Evolutionary conservation across 2,113 vertebrate genomes (phyloP).

Genomic region (Osmerus mordax): DNA sequence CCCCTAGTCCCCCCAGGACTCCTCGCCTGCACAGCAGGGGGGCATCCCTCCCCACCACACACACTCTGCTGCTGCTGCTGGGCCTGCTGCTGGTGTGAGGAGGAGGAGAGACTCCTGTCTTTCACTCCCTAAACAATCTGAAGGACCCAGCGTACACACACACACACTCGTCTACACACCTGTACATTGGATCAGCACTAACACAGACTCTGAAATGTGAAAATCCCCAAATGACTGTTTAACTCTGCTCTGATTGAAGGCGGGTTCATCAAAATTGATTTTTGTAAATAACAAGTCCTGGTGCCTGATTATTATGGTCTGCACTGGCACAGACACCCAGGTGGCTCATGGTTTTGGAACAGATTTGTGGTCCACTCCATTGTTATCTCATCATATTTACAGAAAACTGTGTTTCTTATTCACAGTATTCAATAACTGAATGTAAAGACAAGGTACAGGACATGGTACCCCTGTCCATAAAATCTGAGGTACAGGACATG

Average conservation of each 20-base stretch:
- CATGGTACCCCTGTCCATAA: too few relatives aligned
- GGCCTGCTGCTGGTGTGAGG: conserved; percentile 55
- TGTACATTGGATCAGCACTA: too few relatives aligned
- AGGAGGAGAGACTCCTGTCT: conserved; percentile 28
- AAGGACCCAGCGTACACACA: conserved; percentile 49
- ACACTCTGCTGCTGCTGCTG: conserved; percentile 42
- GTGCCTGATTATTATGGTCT: not conserved
- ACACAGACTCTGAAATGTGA: too few relatives aligned
- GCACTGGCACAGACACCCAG: not conserved
- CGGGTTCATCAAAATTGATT: too few relatives aligned
- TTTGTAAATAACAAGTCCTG: too few relatives aligned
- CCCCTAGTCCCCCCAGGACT: conserved; percentile 54
- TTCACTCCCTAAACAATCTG: conserved; percentile 33
- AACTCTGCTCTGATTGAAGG: too few relatives aligned
- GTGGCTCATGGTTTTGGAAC: not conserved
- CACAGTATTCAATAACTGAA: conserved; percentile 75
- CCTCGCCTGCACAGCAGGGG: conserved; percentile 42
- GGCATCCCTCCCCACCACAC: conserved; percentile 8
- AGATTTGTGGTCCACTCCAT: not conserved
- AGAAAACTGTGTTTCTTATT: conserved; percentile 35
- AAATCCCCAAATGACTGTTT: too few relatives aligned
- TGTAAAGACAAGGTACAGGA: conserved; percentile 51
- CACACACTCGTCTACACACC: not conserved
- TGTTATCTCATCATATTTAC: conserved; percentile 35
- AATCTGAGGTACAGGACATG: too few relatives aligned